Conservation (phyloP, 2,797 vertebrate genomes). For the Percopsis omiscomaycus region DNA sequence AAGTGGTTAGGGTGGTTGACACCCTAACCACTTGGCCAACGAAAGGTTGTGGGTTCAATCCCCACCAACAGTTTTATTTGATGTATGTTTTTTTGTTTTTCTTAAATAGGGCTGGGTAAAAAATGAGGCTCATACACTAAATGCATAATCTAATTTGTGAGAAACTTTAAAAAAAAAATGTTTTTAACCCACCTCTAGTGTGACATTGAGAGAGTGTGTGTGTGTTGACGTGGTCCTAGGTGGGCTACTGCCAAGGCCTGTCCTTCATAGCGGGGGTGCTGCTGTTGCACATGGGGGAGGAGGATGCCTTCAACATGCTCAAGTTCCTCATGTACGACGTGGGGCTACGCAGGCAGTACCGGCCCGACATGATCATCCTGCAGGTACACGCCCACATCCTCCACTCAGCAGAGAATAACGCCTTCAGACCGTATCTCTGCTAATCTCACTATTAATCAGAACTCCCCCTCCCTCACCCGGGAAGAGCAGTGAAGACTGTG, state of each 20-base stretch:
- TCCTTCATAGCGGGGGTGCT: slow-evolving; percentile 95
- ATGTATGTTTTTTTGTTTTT: too few relatives aligned
- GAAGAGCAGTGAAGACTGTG: background rate
- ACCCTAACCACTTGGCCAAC: too few relatives aligned
- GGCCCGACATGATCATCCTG: slow-evolving; percentile 95
- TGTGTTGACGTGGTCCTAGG: slow-evolving; percentile 55
- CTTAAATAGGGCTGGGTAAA: too few relatives aligned
- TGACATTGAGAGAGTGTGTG: background rate
- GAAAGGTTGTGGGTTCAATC: too few relatives aligned
- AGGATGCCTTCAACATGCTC: slow-evolving; percentile 93
- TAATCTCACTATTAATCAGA: too few relatives aligned
- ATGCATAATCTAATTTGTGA: too few relatives aligned
- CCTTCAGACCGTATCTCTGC: background rate
- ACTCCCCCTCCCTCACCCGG: too few relatives aligned
- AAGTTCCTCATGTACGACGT: slow-evolving; percentile 95
- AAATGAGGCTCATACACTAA: too few relatives aligned
- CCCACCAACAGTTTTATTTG: too few relatives aligned
- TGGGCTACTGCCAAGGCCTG: slow-evolving; percentile 97
- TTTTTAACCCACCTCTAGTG: too few relatives aligned
- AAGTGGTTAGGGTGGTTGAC: too few relatives aligned
- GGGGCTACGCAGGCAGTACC: slow-evolving; percentile 93
- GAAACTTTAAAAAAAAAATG: too few relatives aligned
- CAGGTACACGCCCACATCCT: slow-evolving; percentile 80
- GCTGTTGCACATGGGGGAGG: slow-evolving; percentile 93
- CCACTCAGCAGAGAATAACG: background rate